Conservation (phyloP, 2,888 invertebrate genomes). For the Rhingia campestris region DNA sequence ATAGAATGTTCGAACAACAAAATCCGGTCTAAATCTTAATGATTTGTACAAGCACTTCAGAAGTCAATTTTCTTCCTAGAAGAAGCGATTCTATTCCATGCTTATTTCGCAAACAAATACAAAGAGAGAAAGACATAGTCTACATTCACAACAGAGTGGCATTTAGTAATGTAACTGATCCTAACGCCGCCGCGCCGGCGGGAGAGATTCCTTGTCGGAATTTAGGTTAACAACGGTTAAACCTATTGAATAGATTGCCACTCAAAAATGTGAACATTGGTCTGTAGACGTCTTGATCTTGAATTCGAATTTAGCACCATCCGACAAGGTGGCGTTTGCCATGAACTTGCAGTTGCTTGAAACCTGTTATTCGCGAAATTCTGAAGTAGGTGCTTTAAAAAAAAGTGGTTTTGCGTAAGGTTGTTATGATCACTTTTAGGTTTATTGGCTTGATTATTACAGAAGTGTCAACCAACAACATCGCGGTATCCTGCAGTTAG, state of each 20-base stretch:
- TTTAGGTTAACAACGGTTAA: constrained; percentile 42
- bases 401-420: neutral
- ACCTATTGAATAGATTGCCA: constrained; percentile 27
- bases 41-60: constrained; percentile 32
- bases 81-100: neutral
- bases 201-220: constrained; percentile 10
- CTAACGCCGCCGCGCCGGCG: neutral
- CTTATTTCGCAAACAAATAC: neutral
- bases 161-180: neutral
- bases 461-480: no score
- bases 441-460: no score
- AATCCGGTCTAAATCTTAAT: constrained; percentile 41
- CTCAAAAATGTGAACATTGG: neutral
- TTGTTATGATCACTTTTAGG: no score
- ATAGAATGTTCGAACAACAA: constrained; percentile 1
- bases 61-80: constrained; percentile 36
- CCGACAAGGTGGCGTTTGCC: constrained; percentile 30
- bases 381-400: constrained; percentile 34
- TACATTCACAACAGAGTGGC: constrained; percentile 17
- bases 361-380: constrained; percentile 23
- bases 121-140: constrained; percentile 4
- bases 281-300: neutral
- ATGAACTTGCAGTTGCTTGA: constrained; percentile 42
- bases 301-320: neutral
- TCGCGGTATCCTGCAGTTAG: no score